Conservation (phyloP, 2,888 invertebrate genomes). For the Drosophila sordidapex region DNA sequence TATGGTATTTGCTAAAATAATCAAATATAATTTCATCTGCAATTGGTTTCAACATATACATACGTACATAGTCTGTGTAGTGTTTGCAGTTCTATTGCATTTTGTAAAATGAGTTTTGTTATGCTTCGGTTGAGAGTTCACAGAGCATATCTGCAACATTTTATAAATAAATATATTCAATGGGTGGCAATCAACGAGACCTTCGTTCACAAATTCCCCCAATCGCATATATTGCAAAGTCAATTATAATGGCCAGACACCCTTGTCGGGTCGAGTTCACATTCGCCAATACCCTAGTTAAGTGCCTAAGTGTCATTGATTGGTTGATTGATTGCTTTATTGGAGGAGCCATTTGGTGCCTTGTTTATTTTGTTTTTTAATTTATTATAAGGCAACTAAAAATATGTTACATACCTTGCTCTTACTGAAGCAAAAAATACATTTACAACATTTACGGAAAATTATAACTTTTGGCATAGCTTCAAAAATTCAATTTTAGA, state of each 20-base stretch:
- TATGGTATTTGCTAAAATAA: neutral
- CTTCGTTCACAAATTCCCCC: neutral
- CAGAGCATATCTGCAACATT: neutral
- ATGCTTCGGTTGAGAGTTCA: neutral
- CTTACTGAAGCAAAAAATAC: neutral
- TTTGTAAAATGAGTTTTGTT: neutral
- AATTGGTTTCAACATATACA: neutral
- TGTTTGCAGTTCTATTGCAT: neutral
- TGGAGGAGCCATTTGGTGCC: neutral
- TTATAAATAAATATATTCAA: neutral
- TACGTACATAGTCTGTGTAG: too few relatives aligned
- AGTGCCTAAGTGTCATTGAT: slow-evolving; percentile 2
- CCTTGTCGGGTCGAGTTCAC: neutral
- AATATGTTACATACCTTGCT: neutral
- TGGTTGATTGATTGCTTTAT: slow-evolving; percentile 6
- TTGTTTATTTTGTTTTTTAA: neutral
- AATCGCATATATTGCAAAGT: slow-evolving; percentile 1
- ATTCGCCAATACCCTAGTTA: neutral
- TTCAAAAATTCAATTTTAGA: neutral
- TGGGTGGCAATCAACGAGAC: neutral
- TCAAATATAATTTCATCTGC: neutral
- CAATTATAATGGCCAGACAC: slow-evolving; percentile 4
- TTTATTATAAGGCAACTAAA: neutral
- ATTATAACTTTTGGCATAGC: neutral
- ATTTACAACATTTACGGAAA: neutral